Evolutionary conservation across 1,140 invertebrate species (phyloP).

Genomic region (Drosophila mojavensis): DNA sequence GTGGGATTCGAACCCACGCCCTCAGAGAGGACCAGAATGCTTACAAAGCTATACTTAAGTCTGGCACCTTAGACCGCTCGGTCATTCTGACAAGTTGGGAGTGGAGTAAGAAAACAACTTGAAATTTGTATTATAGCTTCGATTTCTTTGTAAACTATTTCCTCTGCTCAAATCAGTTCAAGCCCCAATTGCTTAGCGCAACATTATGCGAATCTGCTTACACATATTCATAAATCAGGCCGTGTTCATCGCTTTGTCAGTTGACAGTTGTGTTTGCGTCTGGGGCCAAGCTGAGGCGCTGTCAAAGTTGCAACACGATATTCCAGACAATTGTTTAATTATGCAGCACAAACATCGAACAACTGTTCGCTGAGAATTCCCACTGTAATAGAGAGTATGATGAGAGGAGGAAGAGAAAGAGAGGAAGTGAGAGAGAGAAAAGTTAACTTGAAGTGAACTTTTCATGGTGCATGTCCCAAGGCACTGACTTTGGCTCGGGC

Average conservation of each 20-base stretch:
- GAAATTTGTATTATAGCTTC: too few relatives aligned
- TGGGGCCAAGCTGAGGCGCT: conserved; percentile 4
- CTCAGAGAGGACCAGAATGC: conserved; percentile 91
- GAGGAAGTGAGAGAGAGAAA: conserved; percentile 1
- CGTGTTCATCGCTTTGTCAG: conserved; percentile 6
- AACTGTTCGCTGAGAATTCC: conserved; percentile 43
- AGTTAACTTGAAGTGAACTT: conserved; percentile 56
- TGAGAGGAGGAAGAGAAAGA: not conserved
- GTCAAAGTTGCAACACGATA: conserved; percentile 52
- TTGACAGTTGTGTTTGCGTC: conserved; percentile 11
- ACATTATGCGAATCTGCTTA: not conserved
- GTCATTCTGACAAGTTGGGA: not conserved
- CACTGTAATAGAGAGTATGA: not conserved
- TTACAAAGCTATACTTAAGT: not conserved
- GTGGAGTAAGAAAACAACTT: too few relatives aligned
- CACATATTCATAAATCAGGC: not conserved
- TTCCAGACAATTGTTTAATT: conserved; percentile 73
- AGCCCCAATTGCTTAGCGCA: not conserved
- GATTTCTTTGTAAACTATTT: not conserved
- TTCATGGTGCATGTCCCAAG: conserved; percentile 51
- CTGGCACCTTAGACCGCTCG: conserved; percentile 3
- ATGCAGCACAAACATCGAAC: conserved; percentile 68
- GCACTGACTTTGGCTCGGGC: conserved; percentile 26
- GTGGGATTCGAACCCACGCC: conserved; percentile 95
- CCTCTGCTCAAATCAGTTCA: not conserved